Evolutionary conservation across 2,797 vertebrate genomes (phyloP), one percentile per base, ranked within the genome.

Genomic region (Balearica regulorum): DNA sequence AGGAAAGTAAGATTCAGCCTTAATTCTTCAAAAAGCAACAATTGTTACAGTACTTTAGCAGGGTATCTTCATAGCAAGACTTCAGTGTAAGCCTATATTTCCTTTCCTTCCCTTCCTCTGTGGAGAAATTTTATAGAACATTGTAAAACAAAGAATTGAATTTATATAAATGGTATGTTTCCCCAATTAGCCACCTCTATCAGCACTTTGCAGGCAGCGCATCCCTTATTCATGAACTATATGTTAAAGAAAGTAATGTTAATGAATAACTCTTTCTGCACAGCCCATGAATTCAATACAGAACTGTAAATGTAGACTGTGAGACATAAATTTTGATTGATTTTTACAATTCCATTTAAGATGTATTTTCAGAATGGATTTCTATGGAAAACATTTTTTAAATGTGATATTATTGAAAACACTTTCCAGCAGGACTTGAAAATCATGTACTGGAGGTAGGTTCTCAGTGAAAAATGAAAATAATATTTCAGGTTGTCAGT

Each of bases 261-360:
- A 96, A 96, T 96, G 95, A 96, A 90, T 94, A 91, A 72, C 71
- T 77, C 58, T 83, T 97, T 96, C 82, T 97, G 57, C 68, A 86
- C 24, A 92, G 77, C 28, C 75, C 84, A 83, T 88, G n/a, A 97
- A 96, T 95, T 96, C 85, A 65, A 73, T 90, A 76, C 55, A 91
- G 87, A 95, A 83, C 62, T 73, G 88, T 94, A 96, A 97, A 96
- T 72, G 80, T 83, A 90, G 94, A 81, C 79, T 62, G 65, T 70
- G 78, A 96, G 91, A 66, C 87, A 91, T 94, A 97, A 83, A 95
- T 92, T 96, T 91, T 95, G 75, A 96, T 83, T 96, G 35, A 93
- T 96, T 97, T 86, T 97, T 97, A 62, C 70, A 93, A 94, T 95
- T 96, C 58, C 51, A 64, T 84, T 88, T 83, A 86, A 90, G n/a